phyloP scores from a whole-genome alignment of 1,140 invertebrate genomes.

The Caligus rogercresseyi region DNA sequence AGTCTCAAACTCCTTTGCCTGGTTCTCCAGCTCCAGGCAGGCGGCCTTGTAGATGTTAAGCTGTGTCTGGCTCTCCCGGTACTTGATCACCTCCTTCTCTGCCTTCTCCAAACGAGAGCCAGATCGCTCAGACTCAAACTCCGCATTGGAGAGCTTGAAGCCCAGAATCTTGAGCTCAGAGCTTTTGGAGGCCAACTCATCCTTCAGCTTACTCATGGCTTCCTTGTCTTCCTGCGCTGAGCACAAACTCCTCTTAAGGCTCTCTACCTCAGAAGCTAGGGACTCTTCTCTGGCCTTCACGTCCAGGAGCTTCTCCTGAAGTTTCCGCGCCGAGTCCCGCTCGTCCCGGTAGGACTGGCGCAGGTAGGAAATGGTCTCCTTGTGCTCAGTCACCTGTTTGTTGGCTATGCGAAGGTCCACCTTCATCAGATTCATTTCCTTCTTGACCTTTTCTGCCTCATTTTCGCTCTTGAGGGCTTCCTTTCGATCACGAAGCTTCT shows the following conservation, averaged over 20 bases:
- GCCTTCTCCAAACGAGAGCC: background rate
- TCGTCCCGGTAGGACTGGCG: background rate
- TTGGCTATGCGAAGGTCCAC: background rate
- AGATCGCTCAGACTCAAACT: background rate
- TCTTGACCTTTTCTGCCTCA: background rate
- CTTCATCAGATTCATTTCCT: background rate
- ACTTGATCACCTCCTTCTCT: background rate
- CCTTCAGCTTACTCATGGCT: background rate
- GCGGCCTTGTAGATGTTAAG: background rate
- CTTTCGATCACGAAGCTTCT: background rate
- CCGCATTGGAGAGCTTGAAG: background rate
- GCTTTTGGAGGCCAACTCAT: background rate
- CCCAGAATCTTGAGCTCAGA: background rate
- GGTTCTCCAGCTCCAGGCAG: background rate
- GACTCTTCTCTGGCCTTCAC: background rate
- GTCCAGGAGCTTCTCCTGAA: background rate
- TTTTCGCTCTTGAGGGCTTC: background rate
- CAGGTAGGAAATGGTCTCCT: background rate
- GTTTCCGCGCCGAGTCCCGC: background rate
- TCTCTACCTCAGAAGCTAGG: background rate
- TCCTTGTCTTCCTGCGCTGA: background rate
- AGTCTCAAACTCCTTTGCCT: background rate
- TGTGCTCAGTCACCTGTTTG: background rate
- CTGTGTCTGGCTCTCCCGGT: background rate
- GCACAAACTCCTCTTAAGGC: background rate